These are phyloP conservation scores for Crioceris asparagi DNA, from an alignment of 2,888 invertebrate species.

Conservation along the genomic window DNA sequence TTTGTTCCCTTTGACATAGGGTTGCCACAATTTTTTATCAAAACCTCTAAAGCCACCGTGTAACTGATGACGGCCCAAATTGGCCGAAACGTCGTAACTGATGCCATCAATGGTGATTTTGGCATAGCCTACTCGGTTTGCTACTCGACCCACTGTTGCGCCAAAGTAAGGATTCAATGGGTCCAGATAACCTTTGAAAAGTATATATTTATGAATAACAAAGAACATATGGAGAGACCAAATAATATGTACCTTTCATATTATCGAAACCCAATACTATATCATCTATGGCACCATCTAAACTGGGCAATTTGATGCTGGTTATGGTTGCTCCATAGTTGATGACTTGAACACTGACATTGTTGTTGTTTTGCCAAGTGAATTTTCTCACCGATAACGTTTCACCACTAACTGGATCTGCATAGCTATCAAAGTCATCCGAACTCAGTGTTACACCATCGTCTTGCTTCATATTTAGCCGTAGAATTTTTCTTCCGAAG, in stretches of 20 bases:
- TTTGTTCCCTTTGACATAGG: slow-evolving; percentile 46
- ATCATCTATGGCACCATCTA: slow-evolving; percentile 60
- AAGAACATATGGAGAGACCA: too few species aligned
- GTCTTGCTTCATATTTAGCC: too few species aligned
- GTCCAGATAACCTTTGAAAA: slow-evolving; percentile 62
- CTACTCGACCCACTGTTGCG: slow-evolving; percentile 76
- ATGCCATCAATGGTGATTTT: slow-evolving; percentile 57
- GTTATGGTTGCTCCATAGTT: slow-evolving; percentile 82
- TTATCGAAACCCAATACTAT: slow-evolving; percentile 76
- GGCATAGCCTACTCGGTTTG: slow-evolving; percentile 68
- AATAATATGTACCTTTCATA: slow-evolving; percentile 52
- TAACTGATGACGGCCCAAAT: slow-evolving; percentile 58
- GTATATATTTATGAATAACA: too few species aligned
- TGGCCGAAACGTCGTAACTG: slow-evolving; percentile 59
- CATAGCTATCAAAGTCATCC: too few species aligned
- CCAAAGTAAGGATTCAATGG: slow-evolving; percentile 76
- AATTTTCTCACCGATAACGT: slow-evolving; percentile 46
- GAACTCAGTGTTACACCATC: too few species aligned
- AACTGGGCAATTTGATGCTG: slow-evolving; percentile 67
- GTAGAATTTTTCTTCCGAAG: too few species aligned
- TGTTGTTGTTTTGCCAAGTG: slow-evolving; percentile 56
- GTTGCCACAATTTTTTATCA: slow-evolving; percentile 63
- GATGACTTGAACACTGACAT: slow-evolving; percentile 57
- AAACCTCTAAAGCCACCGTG: slow-evolving; percentile 82
- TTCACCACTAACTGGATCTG: too few species aligned